These are phyloP conservation scores for Ochlodes sylvanus DNA, from an alignment of 2,888 invertebrate species.

Conservation along the genomic window DNA sequence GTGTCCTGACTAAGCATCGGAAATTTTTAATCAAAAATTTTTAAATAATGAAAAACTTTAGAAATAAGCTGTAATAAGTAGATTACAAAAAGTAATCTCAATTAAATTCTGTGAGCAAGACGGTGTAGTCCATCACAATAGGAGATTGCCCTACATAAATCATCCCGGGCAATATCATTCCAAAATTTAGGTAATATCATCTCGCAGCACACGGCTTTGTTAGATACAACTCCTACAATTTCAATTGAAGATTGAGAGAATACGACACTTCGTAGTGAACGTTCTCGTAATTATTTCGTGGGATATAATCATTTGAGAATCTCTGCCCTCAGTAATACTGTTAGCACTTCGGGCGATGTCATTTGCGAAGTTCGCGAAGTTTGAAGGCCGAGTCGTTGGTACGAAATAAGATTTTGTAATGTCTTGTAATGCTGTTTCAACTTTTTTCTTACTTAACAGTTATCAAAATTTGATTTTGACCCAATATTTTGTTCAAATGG, in stretches of 20 bases:
- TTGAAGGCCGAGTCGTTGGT: constrained; percentile 25
- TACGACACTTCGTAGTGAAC: constrained; percentile 19
- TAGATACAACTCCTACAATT: constrained; percentile 16
- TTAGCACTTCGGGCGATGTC: constrained; percentile 30
- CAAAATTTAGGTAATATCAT: constrained; percentile 5
- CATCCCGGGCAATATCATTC: constrained; percentile 1
- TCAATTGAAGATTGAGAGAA: constrained; percentile 24
- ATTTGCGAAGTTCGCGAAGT: constrained; percentile 29
- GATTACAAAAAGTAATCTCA: no score
- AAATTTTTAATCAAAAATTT: no score
- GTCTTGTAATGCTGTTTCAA: constrained; percentile 10
- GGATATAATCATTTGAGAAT: constrained; percentile 35
- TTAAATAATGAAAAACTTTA: no score
- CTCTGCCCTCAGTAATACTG: constrained; percentile 32
- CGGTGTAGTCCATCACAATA: neutral
- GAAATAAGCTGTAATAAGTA: no score
- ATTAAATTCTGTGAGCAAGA: neutral
- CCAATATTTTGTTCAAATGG: neutral
- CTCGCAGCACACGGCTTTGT: neutral
- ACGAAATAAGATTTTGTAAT: constrained; percentile 31
- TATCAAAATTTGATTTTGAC: neutral
- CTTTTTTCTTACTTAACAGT: constrained; percentile 10
- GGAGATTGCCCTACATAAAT: neutral
- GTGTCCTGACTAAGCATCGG: no score
- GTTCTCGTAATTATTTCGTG: constrained; percentile 26